Evolutionary conservation across 2,797 vertebrate genomes (phyloP).

Genomic region (Mallotus villosus): DNA sequence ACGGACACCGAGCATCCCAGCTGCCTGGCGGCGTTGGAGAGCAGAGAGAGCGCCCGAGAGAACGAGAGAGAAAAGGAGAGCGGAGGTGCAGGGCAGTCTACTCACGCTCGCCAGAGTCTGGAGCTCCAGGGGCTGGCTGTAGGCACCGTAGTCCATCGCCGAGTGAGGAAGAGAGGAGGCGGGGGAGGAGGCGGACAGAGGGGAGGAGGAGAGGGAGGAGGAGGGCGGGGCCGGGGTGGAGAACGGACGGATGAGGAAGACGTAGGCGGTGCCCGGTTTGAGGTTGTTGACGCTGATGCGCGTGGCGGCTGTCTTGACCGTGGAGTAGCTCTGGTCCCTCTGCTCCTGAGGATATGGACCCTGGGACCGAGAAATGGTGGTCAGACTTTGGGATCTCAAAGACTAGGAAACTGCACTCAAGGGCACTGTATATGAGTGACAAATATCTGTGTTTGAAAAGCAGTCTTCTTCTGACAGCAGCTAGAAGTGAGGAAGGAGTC

Average conservation of each 20-base stretch:
- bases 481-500: too few species aligned
- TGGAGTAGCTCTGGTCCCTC: constrained; percentile 93
- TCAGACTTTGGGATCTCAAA: constrained; percentile 20
- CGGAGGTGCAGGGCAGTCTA: constrained; percentile 45
- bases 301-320: constrained; percentile 85
- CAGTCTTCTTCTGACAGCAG: too few species aligned
- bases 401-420: background rate
- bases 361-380: constrained; percentile 23
- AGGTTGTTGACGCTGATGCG: constrained; percentile 90
- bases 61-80: constrained; percentile 16
- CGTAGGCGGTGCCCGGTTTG: constrained; percentile 90
- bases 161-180: constrained; percentile 58
- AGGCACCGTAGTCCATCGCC: constrained; percentile 79
- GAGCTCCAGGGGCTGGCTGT: constrained; percentile 88
- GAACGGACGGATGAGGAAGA: constrained; percentile 89
- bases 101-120: constrained; percentile 91
- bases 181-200: constrained; percentile 76
- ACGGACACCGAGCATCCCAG: constrained; percentile 36
- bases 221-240: constrained; percentile 65
- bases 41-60: background rate
- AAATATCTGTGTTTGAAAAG: background rate
- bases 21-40: constrained; percentile 25
- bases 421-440: background rate
- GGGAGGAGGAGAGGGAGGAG: constrained; percentile 68
- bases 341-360: constrained; percentile 81